Base-by-base conservation (phyloP, 2,113 vertebrate genomes). In the Heteronetta atricapilla region DNA sequence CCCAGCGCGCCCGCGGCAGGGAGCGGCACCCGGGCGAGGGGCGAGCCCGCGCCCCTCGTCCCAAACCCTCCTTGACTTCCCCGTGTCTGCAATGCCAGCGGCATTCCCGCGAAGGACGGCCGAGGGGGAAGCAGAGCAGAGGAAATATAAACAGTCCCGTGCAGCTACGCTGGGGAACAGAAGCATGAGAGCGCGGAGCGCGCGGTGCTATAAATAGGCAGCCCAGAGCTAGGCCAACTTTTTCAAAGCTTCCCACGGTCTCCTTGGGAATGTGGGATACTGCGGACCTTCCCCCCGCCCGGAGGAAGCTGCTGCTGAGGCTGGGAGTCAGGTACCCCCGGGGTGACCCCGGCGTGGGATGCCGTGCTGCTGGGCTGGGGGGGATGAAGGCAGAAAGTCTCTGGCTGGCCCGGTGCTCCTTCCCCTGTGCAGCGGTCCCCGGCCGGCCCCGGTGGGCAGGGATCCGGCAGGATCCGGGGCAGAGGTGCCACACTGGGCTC, bases 191-290 rank as follows among this genome's bases (percentile, higher is more conserved):
- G 97, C 42, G 59, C 92, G 86, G 91, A 96, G 95, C 44, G 70
- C 3, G 86, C 38, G 48, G 68, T 86, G 97, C 98, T 98, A 98
- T 98, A 98, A 98, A 98, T 98, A 98, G 98, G 96, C 98, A 96
- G 96, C 97, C 97, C 98, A 98, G 97, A 98, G 96, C 82, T 48
- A 82, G 96, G 97, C 97, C 97, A 96, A 96, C 97, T 97, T 97
- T 97, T 96, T 97, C 89, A 94, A 76, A 90, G 94, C 97, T 98
- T 98, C 97, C 97, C 97, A 98, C 97, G 96, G 94, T 97, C 95
- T 98, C 97, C 96, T 98, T 98, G 97, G 97, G 97, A 98, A 98
- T 97, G 96, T 96, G 97, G 91, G 95, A 95, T 94, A 94, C 90
- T 89, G 69, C 25, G 73, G 91, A 96, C 83, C 82, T 91, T 83